phyloP scores from a whole-genome alignment of 1,140 invertebrate species.

The Hydropsyche tenuis region DNA sequence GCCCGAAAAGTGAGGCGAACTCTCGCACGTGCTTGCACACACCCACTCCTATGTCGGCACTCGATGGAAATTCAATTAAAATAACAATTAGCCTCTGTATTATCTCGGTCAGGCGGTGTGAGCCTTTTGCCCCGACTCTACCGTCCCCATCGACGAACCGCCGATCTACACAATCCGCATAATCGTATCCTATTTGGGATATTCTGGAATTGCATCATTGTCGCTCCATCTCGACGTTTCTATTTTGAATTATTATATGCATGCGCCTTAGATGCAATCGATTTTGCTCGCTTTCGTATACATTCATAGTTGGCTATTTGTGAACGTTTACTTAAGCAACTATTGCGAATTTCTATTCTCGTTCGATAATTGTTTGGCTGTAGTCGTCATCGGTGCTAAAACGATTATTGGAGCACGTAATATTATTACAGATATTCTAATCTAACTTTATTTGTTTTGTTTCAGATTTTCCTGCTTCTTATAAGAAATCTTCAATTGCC shows the following conservation, averaged over 20 bases:
- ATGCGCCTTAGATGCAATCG: too few species aligned
- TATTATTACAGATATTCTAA: not conserved
- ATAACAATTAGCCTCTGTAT: slow-evolving; percentile 48
- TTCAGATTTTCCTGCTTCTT: slow-evolving; percentile 39
- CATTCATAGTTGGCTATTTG: too few species aligned
- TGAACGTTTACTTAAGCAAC: too few species aligned
- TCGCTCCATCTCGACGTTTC: not conserved
- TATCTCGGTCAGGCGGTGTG: slow-evolving; percentile 34
- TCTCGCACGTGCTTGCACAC: not conserved
- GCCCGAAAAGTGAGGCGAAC: slow-evolving; percentile 28
- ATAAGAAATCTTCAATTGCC: slow-evolving; percentile 29
- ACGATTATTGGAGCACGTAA: too few species aligned
- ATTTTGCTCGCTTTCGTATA: too few species aligned
- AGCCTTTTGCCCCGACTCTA: not conserved
- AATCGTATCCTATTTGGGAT: not conserved
- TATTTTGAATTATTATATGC: too few species aligned
- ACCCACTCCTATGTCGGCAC: not conserved
- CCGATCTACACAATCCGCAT: not conserved
- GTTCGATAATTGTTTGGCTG: too few species aligned
- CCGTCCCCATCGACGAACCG: not conserved
- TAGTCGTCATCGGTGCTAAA: too few species aligned
- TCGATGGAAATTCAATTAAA: slow-evolving; percentile 50
- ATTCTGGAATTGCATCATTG: not conserved
- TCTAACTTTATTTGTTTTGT: slow-evolving; percentile 23
- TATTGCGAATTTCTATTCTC: too few species aligned